Evolutionary conservation across 2,797 vertebrate genomes (phyloP).

Genomic region (Cynodonichthys magdalenae): DNA sequence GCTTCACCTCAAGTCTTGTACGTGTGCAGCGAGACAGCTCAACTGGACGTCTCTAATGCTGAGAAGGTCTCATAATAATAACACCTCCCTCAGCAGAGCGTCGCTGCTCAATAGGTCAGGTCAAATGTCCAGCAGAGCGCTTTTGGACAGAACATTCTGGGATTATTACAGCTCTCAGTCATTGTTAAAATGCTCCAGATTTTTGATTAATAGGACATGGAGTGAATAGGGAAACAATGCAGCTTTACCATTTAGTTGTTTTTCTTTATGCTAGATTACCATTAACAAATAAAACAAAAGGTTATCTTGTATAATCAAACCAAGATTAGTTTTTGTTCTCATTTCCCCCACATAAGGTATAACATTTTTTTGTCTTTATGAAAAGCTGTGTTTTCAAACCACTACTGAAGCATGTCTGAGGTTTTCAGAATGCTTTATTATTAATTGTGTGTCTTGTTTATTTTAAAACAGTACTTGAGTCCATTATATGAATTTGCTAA

Average conservation of each 20-base stretch:
- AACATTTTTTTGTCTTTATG: too few relatives aligned
- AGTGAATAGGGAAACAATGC: constrained; percentile 13
- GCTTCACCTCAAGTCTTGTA: constrained; percentile 50
- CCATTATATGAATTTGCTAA: not conserved
- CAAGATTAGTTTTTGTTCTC: too few relatives aligned
- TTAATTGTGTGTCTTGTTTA: too few relatives aligned
- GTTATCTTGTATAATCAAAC: too few relatives aligned
- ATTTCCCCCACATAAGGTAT: too few relatives aligned
- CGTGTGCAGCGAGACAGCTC: constrained; percentile 49
- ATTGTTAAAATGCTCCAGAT: constrained; percentile 17
- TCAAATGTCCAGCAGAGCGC: constrained; percentile 45
- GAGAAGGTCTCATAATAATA: constrained; percentile 56
- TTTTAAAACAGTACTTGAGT: not conserved
- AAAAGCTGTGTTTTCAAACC: too few relatives aligned
- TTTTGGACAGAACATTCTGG: constrained; percentile 30
- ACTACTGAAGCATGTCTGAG: too few relatives aligned
- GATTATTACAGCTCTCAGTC: constrained; percentile 37
- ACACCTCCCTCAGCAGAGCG: constrained; percentile 39
- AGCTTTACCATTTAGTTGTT: not conserved
- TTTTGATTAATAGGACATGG: constrained; percentile 25
- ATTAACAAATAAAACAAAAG: too few relatives aligned
- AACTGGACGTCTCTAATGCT: constrained; percentile 46
- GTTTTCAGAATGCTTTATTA: too few relatives aligned
- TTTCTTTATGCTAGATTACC: too few relatives aligned
- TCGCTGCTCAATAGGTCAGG: constrained; percentile 55